phyloP scores from a whole-genome alignment of 30 jellyfish, hydroid and myxozoan species.

The Aurelia sp. region DNA sequence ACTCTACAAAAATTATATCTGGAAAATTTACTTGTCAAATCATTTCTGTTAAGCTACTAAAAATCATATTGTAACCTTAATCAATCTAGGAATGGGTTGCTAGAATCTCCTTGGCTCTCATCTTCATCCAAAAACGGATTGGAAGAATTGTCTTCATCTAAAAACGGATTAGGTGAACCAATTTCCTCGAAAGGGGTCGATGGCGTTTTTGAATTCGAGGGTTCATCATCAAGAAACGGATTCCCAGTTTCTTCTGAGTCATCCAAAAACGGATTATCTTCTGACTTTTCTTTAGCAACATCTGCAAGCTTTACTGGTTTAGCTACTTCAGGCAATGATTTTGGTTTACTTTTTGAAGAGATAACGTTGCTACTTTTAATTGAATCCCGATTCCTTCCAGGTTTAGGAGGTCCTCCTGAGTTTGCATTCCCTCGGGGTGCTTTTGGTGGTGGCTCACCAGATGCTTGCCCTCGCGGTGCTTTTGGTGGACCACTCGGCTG shows the following conservation, averaged over 20 bases:
- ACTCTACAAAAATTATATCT: not conserved
- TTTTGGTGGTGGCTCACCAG: conserved; percentile 26
- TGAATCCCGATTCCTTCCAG: not conserved
- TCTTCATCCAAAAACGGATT: conserved; percentile 73
- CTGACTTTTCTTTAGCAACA: conserved; percentile 16
- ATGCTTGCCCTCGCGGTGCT: conserved; percentile 2
- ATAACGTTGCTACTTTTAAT: conserved; percentile 20
- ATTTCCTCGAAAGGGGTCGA: conserved; percentile 46
- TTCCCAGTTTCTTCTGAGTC: conserved; percentile 29
- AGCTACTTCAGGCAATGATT: conserved; percentile 33
- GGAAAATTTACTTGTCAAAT: not conserved
- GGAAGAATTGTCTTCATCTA: conserved; percentile 29
- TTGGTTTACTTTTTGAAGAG: not conserved
- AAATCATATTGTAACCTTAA: not conserved
- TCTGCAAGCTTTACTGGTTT: conserved; percentile 2
- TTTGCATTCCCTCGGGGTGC: conserved; percentile 22
- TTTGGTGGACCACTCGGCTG: conserved; percentile 2
- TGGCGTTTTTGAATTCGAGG: conserved; percentile 22
- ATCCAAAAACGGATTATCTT: conserved; percentile 69
- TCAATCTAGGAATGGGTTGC: conserved; percentile 67
- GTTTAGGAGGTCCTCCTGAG: conserved; percentile 3
- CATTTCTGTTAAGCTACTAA: not conserved
- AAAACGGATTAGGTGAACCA: not conserved
- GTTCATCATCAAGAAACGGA: conserved; percentile 82
- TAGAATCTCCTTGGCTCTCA: conserved; percentile 21